Conservation (phyloP, 2,888 invertebrate genomes). For the Drosophila affinis region DNA sequence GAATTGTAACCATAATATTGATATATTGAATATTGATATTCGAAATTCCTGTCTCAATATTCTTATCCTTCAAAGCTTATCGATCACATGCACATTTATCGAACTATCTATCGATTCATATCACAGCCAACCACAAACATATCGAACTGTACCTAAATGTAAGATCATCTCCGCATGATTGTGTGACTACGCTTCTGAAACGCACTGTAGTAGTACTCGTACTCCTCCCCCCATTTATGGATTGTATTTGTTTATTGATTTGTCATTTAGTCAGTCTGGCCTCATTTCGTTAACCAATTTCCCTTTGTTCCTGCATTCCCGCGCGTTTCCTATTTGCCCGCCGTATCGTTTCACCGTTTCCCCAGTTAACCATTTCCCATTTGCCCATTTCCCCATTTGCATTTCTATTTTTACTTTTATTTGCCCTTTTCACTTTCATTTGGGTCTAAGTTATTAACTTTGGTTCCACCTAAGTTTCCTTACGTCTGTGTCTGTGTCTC, state of each 20-base stretch:
- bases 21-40: no score
- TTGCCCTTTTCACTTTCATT: conserved; percentile 60
- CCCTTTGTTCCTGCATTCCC: neutral
- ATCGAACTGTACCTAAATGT: neutral
- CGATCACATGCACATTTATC: neutral
- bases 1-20: no score
- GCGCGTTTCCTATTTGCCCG: conserved; percentile 19
- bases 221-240: conserved; percentile 14
- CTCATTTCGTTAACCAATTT: conserved; percentile 36
- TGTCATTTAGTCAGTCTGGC: conserved; percentile 62
- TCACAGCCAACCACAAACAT: neutral
- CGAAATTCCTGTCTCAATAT: no score
- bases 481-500: conserved; percentile 9
- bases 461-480: conserved; percentile 24
- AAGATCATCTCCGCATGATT: neutral
- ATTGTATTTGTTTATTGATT: conserved; percentile 57
- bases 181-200: neutral
- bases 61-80: neutral
- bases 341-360: neutral
- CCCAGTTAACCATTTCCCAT: conserved; percentile 9
- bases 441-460: conserved; percentile 59
- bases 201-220: conserved; percentile 2
- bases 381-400: conserved; percentile 26
- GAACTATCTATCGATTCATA: neutral
- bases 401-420: conserved; percentile 46